A percentile compares a stretch with the other conserved stretches of the same genome.
Conservation (phyloP, 2,888 invertebrate genomes). For the Erebia palarica region DNA sequence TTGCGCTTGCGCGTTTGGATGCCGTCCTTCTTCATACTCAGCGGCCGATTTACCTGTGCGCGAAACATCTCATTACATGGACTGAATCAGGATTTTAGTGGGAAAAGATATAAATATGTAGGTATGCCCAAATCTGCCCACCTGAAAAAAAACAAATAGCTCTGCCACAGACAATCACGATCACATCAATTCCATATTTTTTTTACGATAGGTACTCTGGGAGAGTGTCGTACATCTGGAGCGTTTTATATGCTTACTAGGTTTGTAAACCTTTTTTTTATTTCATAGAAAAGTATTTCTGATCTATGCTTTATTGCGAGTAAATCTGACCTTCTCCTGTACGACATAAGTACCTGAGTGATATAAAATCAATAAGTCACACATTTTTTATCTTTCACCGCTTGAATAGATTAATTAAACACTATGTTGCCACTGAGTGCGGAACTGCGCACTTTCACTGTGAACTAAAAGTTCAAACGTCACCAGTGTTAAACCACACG, state of each 20-base stretch:
- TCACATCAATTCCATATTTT: too few species aligned
- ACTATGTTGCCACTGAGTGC: not conserved
- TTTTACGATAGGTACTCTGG: too few species aligned
- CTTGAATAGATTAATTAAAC: not conserved
- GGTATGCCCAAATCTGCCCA: too few species aligned
- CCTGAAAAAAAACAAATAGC: too few species aligned
- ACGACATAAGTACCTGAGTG: not conserved
- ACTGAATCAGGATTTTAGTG: too few species aligned
- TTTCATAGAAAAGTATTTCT: too few species aligned
- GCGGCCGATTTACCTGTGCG: constrained; percentile 93
- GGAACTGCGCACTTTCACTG: not conserved
- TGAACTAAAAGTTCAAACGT: not conserved
- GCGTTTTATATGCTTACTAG: too few species aligned
- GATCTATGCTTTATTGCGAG: not conserved
- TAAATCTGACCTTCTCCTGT: not conserved
- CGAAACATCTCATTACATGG: not conserved
- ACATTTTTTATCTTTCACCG: not conserved
- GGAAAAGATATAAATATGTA: too few species aligned
- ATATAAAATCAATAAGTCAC: not conserved
- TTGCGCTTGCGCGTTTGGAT: constrained; percentile 98
- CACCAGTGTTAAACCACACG: not conserved
- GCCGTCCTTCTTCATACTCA: constrained; percentile 99
- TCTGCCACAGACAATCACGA: too few species aligned
- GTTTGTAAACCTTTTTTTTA: too few species aligned
- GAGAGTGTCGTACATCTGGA: too few species aligned